These are phyloP conservation scores for Hylia prasina DNA, from an alignment of 2,113 vertebrate genomes.

Conservation along the genomic window DNA sequence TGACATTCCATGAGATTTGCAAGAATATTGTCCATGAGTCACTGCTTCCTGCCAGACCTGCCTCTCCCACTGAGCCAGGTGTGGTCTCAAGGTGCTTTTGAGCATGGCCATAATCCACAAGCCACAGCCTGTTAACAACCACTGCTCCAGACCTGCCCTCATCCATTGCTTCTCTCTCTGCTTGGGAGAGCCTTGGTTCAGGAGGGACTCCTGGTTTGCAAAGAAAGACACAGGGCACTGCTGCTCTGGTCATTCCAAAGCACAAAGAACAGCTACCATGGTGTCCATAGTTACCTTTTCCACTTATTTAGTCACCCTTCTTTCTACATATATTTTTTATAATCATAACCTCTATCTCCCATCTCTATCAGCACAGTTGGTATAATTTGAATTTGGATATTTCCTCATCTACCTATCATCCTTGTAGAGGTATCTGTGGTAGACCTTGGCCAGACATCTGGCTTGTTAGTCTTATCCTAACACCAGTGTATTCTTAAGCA, in stretches of 20 bases:
- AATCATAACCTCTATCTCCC: background rate
- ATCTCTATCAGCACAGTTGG: rapidly evolving
- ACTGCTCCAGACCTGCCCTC: background rate
- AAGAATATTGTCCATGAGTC: rapidly evolving
- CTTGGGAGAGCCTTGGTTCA: background rate
- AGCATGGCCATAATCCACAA: background rate
- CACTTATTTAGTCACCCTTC: background rate
- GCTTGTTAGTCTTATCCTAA: background rate
- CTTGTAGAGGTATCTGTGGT: background rate
- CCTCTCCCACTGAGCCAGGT: background rate
- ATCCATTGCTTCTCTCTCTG: background rate
- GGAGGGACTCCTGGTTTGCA: background rate
- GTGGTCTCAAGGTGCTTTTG: background rate
- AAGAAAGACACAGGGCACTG: background rate
- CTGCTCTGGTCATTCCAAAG: background rate
- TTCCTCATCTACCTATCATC: background rate
- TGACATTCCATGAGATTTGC: background rate
- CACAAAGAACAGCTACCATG: background rate
- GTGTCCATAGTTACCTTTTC: background rate
- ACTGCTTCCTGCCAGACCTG: background rate
- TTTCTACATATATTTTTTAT: background rate
- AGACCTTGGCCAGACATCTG: background rate
- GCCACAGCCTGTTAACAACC: background rate
- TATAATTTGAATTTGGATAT: background rate
- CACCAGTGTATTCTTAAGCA: background rate